Base-by-base conservation (phyloP, 2,797 vertebrate species). In the Hydrophis major region DNA sequence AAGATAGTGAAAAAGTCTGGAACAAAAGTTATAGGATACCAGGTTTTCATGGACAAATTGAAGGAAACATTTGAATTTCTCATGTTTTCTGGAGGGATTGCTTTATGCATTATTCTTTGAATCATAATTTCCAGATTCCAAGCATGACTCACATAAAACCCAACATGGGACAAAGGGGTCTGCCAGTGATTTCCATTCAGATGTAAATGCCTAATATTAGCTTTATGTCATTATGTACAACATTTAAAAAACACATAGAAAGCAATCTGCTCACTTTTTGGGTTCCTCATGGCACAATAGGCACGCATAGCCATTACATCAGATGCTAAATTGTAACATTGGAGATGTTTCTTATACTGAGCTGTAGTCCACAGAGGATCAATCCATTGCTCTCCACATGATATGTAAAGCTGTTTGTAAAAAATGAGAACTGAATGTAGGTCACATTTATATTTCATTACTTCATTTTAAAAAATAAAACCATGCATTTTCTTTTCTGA, bases 361-460 rank as follows among this genome's bases (percentile, higher is more conserved):
- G 88, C 87, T 60, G 69, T 20, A 56, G 92, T 95, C 88, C 95
- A 47, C 11, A 95, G 89, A 27, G 97, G 96, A 92, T 93, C 93
- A 93, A 96, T 93, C 97, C 96, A 96, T 0, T 88, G 93, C 86
- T 97, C 97, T 92, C 97, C 97, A 66, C 96, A 96, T 11, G 97
- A 97, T 91, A 96, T 95, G 11, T 97, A 97, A 0, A 97, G 94
- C 97, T 97, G 27, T 89, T 86, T 89, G 74, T 87, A 93, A 95
- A 90, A 92, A 87, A 91, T 32, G 69, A 91, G 28, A 59, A 20
- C 12, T 66, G 57, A 63, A 86, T 88, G 90, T 86, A 47, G 56
- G 90, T 66, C 57, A 88, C 4, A 63, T 88, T 57, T 42, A 42
- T 42, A 3, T 37, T 37, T 37, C 37, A 37, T 42, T 50, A 66